Conservation (phyloP, 2,888 invertebrate genomes). For the Drosophila parthenogenetica region DNA sequence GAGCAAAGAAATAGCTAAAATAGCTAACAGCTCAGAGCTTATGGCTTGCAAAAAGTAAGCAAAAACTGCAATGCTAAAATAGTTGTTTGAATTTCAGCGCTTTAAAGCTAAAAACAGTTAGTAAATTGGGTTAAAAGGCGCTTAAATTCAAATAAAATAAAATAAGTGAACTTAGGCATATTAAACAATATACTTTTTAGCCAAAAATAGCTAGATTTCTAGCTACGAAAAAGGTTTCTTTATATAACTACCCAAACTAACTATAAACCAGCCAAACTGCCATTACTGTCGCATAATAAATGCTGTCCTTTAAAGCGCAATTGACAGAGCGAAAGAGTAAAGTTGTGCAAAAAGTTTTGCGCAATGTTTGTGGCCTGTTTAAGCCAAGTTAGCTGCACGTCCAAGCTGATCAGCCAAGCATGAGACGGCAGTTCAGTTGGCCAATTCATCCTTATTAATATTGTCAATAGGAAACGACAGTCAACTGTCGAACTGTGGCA, state of each 20-base stretch:
- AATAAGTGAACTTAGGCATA: too few relatives aligned
- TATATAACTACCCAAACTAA: not conserved
- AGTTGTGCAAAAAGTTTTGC: constrained; percentile 26
- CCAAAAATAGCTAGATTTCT: not conserved
- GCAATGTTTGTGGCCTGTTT: constrained; percentile 42
- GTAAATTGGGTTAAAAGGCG: too few relatives aligned
- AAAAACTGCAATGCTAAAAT: not conserved
- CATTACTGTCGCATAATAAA: not conserved
- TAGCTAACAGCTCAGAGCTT: not conserved
- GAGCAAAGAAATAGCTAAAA: not conserved
- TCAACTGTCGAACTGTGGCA: constrained; percentile 28
- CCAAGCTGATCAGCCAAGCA: constrained; percentile 37
- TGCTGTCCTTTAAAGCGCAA: constrained; percentile 12
- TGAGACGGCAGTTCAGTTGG: constrained; percentile 52
- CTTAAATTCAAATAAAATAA: too few relatives aligned
- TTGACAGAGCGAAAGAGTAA: not conserved
- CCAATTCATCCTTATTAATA: constrained; percentile 60
- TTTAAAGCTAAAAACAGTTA: not conserved
- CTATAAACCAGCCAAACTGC: not conserved
- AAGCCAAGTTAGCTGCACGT: constrained; percentile 43
- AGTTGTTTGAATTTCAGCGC: not conserved
- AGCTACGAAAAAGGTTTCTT: too few relatives aligned
- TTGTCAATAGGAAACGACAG: constrained; percentile 52
- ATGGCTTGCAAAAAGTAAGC: too few relatives aligned
- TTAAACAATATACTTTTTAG: too few relatives aligned